Evolutionary conservation across 1,140 invertebrate species (phyloP).

Genomic region (Meloidogyne floridensis): DNA sequence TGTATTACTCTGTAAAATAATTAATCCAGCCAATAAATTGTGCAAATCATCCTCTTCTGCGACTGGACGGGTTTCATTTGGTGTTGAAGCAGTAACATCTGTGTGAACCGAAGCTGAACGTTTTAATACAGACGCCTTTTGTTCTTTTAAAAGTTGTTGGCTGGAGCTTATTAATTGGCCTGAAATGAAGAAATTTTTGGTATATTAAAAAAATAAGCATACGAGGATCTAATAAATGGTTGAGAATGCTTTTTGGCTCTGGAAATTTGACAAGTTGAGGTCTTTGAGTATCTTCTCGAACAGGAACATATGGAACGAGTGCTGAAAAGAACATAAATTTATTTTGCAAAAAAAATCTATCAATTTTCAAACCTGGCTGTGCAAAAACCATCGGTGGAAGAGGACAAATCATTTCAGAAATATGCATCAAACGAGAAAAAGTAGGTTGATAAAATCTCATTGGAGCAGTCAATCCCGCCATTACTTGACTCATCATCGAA

Average conservation of each 20-base stretch:
- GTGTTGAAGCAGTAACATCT: neutral
- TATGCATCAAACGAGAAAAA: slow-evolving; percentile 95
- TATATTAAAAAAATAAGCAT: neutral
- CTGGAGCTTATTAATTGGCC: slow-evolving; percentile 25
- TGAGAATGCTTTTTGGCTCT: slow-evolving; percentile 6
- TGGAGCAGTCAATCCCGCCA: slow-evolving; percentile 85
- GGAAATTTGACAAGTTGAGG: slow-evolving; percentile 16
- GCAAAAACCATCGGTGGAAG: slow-evolving; percentile 94
- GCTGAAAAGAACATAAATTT: neutral
- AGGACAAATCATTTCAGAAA: slow-evolving; percentile 92
- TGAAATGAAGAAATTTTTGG: neutral
- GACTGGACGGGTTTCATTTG: neutral
- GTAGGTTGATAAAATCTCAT: slow-evolving; percentile 93
- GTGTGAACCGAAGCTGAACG: neutral
- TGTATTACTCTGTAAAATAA: slow-evolving; percentile 16
- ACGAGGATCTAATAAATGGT: slow-evolving; percentile 23
- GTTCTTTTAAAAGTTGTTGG: slow-evolving; percentile 12
- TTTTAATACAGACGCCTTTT: neutral
- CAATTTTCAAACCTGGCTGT: slow-evolving; percentile 80
- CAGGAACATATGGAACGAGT: slow-evolving; percentile 23
- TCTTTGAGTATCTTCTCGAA: slow-evolving; percentile 25
- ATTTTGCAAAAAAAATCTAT: too few species aligned
- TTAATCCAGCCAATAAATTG: slow-evolving; percentile 21
- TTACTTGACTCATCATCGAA: slow-evolving; percentile 75
- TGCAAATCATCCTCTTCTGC: neutral